Evolutionary conservation across 2,888 invertebrate genomes (phyloP), one percentile per base, ranked within the genome.

Genomic region (Noctuana brunneofusca): DNA sequence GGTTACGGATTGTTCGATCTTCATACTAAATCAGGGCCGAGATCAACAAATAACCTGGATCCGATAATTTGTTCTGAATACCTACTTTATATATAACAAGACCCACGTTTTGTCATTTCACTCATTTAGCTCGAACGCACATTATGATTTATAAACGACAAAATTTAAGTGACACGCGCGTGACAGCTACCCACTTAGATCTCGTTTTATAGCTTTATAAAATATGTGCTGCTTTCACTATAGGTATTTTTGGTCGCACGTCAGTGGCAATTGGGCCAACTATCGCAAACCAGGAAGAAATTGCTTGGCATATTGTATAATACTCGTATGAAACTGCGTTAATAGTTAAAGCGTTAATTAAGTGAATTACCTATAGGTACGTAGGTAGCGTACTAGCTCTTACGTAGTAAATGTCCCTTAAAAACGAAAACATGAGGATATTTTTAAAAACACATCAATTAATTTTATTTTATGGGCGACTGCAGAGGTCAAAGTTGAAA

Each of bases 211-310:
- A 76, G 24, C 46, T 35, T 5, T 30, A 9, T 72, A 74, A 74
- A 12, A 35, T 70, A 69, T 76, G 80, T 83, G 72, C 73, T 69
- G 80, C 87, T 87, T 87, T 88, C 86, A 81, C 81, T 75, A 81
- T 84, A n/a, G n/a, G n/a, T n/a, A 84, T 80, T 84, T 78, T 87
- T 89, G 88, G 88, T 87, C 74, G 75, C 72, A 69, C 71, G 77
- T 87, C 88, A 89, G 86, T 85, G 81, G 80, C 79, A 86, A 81
- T 73, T 83, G 81, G 87, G 86, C 75, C 86, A 80, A 75, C 70
- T 76, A 69, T 67, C 69, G 64, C 73, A 79, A 52, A 83, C 80
- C 81, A 83, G 84, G 83, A 86, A 87, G 81, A 73, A 69, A 60
- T 69, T 72, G 73, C 74, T 35, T 48, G 22, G 38, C 53, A 22